These are phyloP conservation scores for Sparus aurata DNA, from an alignment of 2,797 vertebrate species.

Conservation along the genomic window DNA sequence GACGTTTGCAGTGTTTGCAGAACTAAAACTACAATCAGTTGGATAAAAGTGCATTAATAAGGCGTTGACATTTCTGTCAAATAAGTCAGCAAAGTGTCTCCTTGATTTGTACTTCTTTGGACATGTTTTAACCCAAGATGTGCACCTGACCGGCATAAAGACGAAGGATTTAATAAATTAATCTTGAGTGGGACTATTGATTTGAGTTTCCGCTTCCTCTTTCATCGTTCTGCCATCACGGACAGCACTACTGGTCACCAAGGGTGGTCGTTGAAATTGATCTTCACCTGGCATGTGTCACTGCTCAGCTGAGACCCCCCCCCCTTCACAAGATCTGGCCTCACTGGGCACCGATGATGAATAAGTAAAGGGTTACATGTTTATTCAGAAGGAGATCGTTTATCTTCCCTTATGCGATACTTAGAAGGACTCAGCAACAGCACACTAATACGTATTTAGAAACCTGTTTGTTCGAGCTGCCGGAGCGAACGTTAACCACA, in stretches of 20 bases:
- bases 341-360: conserved; percentile 55
- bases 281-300: conserved; percentile 35
- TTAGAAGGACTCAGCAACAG: conserved; percentile 23
- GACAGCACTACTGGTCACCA: not conserved
- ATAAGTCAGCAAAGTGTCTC: too few species aligned
- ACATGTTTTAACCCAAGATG: not conserved
- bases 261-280: conserved; percentile 37
- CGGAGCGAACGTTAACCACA: not conserved
- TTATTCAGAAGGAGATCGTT: conserved; percentile 39
- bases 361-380: conserved; percentile 45
- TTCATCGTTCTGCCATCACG: conserved; percentile 16
- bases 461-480: conserved; percentile 13
- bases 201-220: conserved; percentile 12
- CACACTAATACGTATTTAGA: conserved; percentile 42
- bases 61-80: not conserved
- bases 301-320: conserved; percentile 12
- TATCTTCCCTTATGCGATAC: conserved; percentile 37
- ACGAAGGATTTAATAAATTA: not conserved
- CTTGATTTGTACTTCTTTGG: not conserved
- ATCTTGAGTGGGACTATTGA: not conserved
- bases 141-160: not conserved
- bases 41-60: not conserved
- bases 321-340: conserved; percentile 50
- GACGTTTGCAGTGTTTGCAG: not conserved
- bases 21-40: not conserved